phyloP scores from a whole-genome alignment of 2,888 invertebrate species.

The Cylindroiulus punctatus region DNA sequence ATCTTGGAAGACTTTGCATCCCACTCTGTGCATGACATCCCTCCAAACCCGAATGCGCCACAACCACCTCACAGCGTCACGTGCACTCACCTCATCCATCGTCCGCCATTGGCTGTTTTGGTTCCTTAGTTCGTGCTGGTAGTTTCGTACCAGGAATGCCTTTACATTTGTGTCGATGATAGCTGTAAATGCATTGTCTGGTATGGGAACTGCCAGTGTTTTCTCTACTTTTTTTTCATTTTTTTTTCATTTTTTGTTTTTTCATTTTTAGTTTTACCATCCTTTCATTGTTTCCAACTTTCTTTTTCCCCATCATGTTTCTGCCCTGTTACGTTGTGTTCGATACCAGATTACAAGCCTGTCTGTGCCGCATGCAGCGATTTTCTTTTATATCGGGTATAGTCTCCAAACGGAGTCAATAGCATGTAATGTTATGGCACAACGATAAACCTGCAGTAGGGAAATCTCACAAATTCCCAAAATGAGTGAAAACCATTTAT shows the following conservation, averaged over 20 bases:
- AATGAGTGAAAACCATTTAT: no score
- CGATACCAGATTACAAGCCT: neutral
- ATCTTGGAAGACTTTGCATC: conserved; percentile 10
- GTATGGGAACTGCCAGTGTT: conserved; percentile 74
- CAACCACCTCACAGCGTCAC: neutral
- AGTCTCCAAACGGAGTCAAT: no score
- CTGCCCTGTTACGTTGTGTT: neutral
- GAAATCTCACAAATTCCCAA: no score
- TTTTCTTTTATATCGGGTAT: neutral
- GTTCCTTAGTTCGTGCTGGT: conserved; percentile 60
- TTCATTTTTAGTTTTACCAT: conserved; percentile 37
- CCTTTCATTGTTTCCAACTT: conserved; percentile 19
- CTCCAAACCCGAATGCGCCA: conserved; percentile 17
- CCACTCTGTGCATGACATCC: neutral
- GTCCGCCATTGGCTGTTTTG: conserved; percentile 2
- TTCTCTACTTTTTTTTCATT: conserved; percentile 49
- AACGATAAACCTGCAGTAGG: no score
- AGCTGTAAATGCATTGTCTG: conserved; percentile 99
- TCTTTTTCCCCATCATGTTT: conserved; percentile 19
- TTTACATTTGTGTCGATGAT: conserved; percentile 80
- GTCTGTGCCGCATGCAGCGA: neutral
- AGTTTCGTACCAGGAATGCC: conserved; percentile 98
- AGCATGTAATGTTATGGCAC: no score
- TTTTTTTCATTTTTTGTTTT: conserved; percentile 16
- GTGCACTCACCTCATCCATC: conserved; percentile 39